A percentile compares a stretch with the other conserved stretches of the same genome.
Evolutionary conservation across 2,888 invertebrate genomes (phyloP).

Genomic region (Magallana nippona): DNA sequence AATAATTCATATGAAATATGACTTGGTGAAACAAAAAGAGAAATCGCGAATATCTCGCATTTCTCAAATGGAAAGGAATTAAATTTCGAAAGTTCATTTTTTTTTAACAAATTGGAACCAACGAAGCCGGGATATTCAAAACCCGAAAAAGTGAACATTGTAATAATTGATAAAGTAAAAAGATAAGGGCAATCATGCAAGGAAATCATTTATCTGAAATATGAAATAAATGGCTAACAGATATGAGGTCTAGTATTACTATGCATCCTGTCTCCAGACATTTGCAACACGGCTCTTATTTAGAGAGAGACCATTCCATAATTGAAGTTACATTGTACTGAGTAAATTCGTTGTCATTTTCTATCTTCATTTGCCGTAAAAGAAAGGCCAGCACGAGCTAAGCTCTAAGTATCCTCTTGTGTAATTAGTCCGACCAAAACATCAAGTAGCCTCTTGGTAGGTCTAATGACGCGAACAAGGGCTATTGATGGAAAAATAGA

Average conservation of each 20-base stretch:
- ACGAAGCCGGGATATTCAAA: background rate
- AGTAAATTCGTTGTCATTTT: conserved; percentile 32
- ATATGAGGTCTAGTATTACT: conserved; percentile 17
- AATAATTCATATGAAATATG: conserved; percentile 27
- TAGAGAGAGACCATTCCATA: conserved; percentile 7
- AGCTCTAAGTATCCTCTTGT: conserved; percentile 22
- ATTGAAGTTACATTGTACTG: conserved; percentile 25
- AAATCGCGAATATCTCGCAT: background rate
- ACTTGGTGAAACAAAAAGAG: background rate
- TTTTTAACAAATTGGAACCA: background rate
- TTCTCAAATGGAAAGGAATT: conserved; percentile 7
- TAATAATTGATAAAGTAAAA: conserved; percentile 33
- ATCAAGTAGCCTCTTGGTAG: conserved; percentile 21
- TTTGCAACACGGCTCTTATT: background rate
- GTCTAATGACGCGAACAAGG: conserved; percentile 10
- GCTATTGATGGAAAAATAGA: background rate
- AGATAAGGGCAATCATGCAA: background rate
- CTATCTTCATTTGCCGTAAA: conserved; percentile 22
- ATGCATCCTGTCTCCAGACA: background rate
- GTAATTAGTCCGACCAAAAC: conserved; percentile 22
- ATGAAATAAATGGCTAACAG: conserved; percentile 21
- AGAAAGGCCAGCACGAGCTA: conserved; percentile 20
- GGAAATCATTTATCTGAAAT: conserved; percentile 20
- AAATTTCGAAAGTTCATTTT: conserved; percentile 15
- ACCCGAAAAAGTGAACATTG: conserved; percentile 13